These are phyloP conservation scores for Trichogramma evanescens DNA, from an alignment of 2,888 invertebrate species.

Conservation along the genomic window DNA sequence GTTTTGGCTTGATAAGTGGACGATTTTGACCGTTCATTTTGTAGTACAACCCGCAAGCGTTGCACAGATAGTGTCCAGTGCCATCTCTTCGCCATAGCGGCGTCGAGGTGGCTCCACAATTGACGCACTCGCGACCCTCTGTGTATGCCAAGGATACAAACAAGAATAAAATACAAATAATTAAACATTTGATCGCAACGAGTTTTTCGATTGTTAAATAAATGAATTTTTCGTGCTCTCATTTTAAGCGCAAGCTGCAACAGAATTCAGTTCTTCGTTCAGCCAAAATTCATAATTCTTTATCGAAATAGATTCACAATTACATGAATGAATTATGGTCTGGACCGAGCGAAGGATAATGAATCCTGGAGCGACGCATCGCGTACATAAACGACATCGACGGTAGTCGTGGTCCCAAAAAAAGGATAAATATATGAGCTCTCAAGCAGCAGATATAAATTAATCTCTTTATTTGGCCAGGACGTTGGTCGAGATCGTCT, in stretches of 20 bases:
- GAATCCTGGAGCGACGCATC: no score
- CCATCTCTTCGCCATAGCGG: conserved; percentile 96
- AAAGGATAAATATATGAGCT: no score
- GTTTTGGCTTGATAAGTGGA: conserved; percentile 98
- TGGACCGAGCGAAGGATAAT: no score
- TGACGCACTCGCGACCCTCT: conserved; percentile 69
- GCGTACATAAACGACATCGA: no score
- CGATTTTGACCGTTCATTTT: conserved; percentile 99
- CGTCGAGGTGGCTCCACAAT: conserved; percentile 97
- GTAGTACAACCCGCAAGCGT: conserved; percentile 87
- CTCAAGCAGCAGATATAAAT: no score
- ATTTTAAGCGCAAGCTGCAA: not conserved
- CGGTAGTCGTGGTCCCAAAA: no score
- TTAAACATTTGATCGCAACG: not conserved
- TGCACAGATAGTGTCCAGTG: conserved; percentile 83
- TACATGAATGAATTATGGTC: no score
- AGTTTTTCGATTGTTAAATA: not conserved
- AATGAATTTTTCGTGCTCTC: not conserved
- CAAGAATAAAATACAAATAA: not conserved
- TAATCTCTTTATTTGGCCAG: no score
- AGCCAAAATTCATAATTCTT: no score
- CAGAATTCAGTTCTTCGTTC: no score
- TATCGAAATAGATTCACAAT: no score
- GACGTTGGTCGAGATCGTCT: no score
- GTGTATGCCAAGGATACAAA: not conserved